Evolutionary conservation across 37 sponge, comb jelly and placozoan species (phyloP).

Genomic region (Geodia barretti): DNA sequence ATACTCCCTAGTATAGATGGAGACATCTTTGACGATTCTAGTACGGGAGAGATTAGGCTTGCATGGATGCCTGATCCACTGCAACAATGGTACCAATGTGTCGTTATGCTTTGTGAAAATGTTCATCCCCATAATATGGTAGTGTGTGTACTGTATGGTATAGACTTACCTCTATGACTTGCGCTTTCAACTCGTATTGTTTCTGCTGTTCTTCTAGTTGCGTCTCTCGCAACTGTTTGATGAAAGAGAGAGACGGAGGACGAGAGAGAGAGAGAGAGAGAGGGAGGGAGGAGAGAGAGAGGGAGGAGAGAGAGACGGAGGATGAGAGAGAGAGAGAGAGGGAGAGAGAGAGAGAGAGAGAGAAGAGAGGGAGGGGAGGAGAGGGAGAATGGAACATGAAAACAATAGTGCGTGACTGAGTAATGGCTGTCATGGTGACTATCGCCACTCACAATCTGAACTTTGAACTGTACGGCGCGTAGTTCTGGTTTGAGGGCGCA

Average conservation of each 20-base stretch:
- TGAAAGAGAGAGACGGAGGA: not conserved
- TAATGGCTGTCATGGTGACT: not conserved
- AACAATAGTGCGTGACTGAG: not conserved
- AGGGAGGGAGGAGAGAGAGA: not conserved
- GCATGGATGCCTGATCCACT: too few species aligned
- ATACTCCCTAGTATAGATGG: too few species aligned
- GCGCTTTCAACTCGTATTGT: conserved; percentile 69
- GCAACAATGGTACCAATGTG: not conserved
- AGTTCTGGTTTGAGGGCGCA: conserved; percentile 50
- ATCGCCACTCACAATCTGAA: conserved; percentile 63
- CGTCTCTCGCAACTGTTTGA: not conserved
- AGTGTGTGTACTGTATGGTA: too few species aligned
- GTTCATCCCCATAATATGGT: too few species aligned
- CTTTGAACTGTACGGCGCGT: conserved; percentile 74
- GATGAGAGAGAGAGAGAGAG: not conserved
- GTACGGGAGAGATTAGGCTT: too few species aligned
- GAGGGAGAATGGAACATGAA: not conserved
- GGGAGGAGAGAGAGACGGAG: not conserved
- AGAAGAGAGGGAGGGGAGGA: not conserved
- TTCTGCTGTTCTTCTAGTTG: conserved; percentile 55
- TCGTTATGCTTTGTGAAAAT: too few species aligned
- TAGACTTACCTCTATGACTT: conserved; percentile 77
- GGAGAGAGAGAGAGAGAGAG: not conserved
- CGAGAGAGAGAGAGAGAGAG: not conserved
- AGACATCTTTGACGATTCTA: too few species aligned